Conservation (phyloP, 2,113 vertebrate species). For the Poecile atricapillus region DNA sequence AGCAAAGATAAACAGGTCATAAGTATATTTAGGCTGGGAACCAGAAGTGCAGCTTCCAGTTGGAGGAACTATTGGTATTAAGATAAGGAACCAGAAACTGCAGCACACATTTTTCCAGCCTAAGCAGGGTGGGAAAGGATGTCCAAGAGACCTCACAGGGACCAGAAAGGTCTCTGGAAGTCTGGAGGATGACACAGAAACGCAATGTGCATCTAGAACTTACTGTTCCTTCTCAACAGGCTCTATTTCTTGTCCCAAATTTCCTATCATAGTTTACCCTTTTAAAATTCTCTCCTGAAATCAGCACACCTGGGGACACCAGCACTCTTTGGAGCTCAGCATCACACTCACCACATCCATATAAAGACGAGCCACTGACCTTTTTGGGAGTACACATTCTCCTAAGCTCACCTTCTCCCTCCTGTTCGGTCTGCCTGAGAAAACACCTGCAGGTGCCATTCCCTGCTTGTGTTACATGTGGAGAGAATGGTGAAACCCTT, state of each 20-base stretch:
- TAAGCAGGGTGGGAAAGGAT: background rate
- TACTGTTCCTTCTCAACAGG: background rate
- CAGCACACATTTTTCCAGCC: background rate
- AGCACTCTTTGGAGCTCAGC: background rate
- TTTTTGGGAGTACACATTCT: background rate
- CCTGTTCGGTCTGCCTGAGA: background rate
- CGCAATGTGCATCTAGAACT: background rate
- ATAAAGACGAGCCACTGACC: fast-evolving
- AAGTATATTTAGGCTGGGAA: constrained; percentile 49
- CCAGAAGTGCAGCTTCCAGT: background rate
- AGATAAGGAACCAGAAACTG: background rate
- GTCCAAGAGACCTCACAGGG: background rate
- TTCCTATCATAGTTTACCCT: background rate
- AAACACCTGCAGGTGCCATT: background rate
- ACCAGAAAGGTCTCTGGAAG: background rate
- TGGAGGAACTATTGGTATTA: background rate
- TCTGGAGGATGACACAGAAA: background rate
- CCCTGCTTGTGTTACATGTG: fast-evolving
- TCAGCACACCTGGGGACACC: background rate
- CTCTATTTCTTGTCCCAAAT: background rate
- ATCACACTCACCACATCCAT: background rate
- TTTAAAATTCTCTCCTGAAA: background rate
- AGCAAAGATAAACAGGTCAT: constrained; percentile 48
- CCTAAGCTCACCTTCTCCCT: background rate
- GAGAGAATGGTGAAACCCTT: background rate